Percentiles rank a stretch among this genome's conserved stretches.
These are phyloP conservation scores for Heliconius cydno DNA, from an alignment of 2,888 invertebrate species.

Conservation along the genomic window DNA sequence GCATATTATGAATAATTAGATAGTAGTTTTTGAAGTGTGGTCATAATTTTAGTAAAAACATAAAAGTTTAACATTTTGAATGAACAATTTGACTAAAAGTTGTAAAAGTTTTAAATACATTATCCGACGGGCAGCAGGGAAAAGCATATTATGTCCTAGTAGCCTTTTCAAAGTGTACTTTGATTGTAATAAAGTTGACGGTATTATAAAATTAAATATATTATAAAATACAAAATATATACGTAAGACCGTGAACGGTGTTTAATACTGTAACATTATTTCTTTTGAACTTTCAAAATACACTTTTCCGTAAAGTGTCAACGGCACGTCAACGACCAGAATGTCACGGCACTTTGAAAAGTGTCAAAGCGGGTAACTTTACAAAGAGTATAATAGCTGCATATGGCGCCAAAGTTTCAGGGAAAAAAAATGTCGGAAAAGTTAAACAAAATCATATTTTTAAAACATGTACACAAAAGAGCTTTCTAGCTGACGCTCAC, in stretches of 20 bases:
- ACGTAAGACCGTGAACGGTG: neutral
- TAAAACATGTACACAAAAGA: neutral
- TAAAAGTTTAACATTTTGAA: neutral
- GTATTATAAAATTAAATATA: neutral
- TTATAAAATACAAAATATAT: neutral
- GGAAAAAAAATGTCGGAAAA: neutral
- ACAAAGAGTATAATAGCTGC: slow-evolving; percentile 23
- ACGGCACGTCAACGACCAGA: slow-evolving; percentile 12
- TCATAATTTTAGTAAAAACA: neutral
- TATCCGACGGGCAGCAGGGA: neutral
- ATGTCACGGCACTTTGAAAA: slow-evolving; percentile 21
- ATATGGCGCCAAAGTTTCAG: neutral
- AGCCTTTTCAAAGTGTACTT: neutral
- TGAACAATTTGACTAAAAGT: neutral
- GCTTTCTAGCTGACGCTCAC: neutral
- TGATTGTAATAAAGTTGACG: neutral
- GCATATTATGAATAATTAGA: neutral
- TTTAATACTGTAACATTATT: slow-evolving; percentile 6
- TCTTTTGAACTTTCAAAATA: slow-evolving; percentile 16
- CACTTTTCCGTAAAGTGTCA: slow-evolving; percentile 5
- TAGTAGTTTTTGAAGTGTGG: neutral
- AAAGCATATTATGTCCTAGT: neutral
- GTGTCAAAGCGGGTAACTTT: slow-evolving; percentile 19
- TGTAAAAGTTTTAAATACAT: slow-evolving; percentile 4
- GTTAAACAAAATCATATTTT: neutral